Evolutionary conservation across 2,888 invertebrate genomes (phyloP).

Genomic region (Brachynemurus nebulosus): DNA sequence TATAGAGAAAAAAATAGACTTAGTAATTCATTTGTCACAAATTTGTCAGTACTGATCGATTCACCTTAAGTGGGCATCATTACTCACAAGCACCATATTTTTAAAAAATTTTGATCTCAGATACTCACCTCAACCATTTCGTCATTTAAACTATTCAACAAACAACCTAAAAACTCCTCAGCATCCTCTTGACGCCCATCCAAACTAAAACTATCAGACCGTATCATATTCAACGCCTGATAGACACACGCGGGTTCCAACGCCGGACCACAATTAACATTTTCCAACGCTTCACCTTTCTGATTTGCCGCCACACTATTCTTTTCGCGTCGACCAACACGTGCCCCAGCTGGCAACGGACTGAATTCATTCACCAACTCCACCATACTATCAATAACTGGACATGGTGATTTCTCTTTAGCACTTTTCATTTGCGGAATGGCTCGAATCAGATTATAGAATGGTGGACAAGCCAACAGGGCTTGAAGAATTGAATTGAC

Average conservation of each 20-base stretch:
- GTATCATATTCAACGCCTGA: constrained; percentile 64
- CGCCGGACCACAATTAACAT: constrained; percentile 56
- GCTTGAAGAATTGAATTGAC: constrained; percentile 93
- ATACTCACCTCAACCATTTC: constrained; percentile 79
- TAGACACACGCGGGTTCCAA: constrained; percentile 85
- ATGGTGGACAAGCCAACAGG: constrained; percentile 84
- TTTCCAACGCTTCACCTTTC: constrained; percentile 23
- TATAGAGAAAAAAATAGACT: too few species aligned
- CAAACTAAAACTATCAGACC: constrained; percentile 52
- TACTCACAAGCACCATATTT: too few species aligned
- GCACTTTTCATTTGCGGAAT: constrained; percentile 50
- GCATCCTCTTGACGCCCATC: constrained; percentile 95
- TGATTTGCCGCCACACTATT: constrained; percentile 28
- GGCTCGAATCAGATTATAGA: constrained; percentile 78
- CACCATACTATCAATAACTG: constrained; percentile 84
- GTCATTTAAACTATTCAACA: constrained; percentile 88
- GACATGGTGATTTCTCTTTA: constrained; percentile 43
- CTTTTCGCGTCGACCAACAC: constrained; percentile 32
- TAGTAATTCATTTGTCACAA: too few species aligned
- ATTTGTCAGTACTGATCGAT: too few species aligned
- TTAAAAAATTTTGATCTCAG: too few species aligned
- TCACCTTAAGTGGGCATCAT: too few species aligned
- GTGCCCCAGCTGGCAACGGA: constrained; percentile 42
- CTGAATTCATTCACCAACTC: constrained; percentile 69
- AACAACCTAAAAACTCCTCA: constrained; percentile 87